phyloP scores from a whole-genome alignment of 1,140 invertebrate species.

The Araneus ventricosus region DNA sequence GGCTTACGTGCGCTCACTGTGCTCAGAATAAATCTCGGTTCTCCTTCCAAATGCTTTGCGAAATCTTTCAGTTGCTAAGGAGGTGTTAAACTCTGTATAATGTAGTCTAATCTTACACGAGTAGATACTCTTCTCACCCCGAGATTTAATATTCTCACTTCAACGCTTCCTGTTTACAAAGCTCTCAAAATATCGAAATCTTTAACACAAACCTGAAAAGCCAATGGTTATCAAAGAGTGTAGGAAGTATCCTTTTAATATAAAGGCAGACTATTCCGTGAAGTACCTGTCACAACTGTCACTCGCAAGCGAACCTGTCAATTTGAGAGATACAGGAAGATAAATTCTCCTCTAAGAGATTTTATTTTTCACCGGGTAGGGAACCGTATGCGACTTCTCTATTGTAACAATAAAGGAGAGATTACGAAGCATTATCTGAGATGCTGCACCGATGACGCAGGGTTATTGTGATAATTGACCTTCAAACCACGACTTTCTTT shows the following conservation, averaged over 20 bases:
- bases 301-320: neutral
- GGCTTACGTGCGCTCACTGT: neutral
- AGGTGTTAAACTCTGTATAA: neutral
- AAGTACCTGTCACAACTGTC: conserved; percentile 51
- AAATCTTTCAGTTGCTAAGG: neutral
- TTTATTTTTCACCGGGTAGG: neutral
- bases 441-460: neutral
- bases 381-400: conserved; percentile 2
- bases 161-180: conserved; percentile 13
- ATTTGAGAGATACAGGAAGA: neutral
- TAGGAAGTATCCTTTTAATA: conserved; percentile 1
- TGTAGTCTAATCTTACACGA: neutral
- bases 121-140: neutral
- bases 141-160: conserved; percentile 20
- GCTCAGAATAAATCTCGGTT: neutral
- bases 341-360: neutral
- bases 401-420: neutral
- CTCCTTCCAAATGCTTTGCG: neutral
- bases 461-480: conserved; percentile 36
- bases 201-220: neutral
- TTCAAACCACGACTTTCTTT: conserved; percentile 3
- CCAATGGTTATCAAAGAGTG: conserved; percentile 17
- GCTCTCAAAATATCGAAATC: neutral
- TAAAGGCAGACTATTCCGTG: neutral
- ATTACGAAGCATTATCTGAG: neutral